phyloP scores from a whole-genome alignment of 2,797 vertebrate genomes.

The Enoplosus armatus region DNA sequence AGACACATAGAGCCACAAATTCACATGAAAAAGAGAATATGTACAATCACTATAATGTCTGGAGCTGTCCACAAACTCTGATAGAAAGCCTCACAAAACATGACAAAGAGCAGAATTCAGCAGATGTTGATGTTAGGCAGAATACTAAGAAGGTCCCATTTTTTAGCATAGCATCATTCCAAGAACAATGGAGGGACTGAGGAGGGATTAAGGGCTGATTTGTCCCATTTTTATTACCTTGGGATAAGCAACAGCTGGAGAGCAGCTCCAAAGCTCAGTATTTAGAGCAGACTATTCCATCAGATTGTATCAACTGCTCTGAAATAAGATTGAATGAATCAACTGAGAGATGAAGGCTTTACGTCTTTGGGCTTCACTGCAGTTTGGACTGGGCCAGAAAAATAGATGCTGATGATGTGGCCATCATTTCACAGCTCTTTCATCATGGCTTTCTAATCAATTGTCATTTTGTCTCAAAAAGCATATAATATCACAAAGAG shows the following conservation, averaged over 20 bases:
- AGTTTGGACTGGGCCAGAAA: conserved; percentile 58
- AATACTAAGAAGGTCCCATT: conserved; percentile 72
- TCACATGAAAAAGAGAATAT: conserved; percentile 15
- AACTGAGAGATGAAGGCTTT: conserved; percentile 74
- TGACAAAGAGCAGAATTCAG: conserved; percentile 53
- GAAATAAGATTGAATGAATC: conserved; percentile 84
- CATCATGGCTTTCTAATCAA: conserved; percentile 51
- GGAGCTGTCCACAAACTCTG: conserved; percentile 20
- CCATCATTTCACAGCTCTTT: conserved; percentile 56
- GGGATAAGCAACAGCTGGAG: conserved; percentile 88
- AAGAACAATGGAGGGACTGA: conserved; percentile 82
- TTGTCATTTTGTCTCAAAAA: conserved; percentile 13
- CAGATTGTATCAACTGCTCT: conserved; percentile 81
- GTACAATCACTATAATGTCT: conserved; percentile 19
- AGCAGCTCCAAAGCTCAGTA: conserved; percentile 81
- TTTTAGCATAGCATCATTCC: conserved; percentile 72
- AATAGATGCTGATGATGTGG: conserved; percentile 66
- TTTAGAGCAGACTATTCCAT: conserved; percentile 83
- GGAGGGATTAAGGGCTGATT: conserved; percentile 85
- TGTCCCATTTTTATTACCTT: conserved; percentile 87
- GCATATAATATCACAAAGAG: conserved; percentile 12
- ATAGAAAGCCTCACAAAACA: conserved; percentile 35
- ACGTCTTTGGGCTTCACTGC: conserved; percentile 55
- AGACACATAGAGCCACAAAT: conserved; percentile 15
- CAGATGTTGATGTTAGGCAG: conserved; percentile 66